Evolutionary conservation across 2,888 invertebrate genomes (phyloP).

Genomic region (Chromoteleia sp.): DNA sequence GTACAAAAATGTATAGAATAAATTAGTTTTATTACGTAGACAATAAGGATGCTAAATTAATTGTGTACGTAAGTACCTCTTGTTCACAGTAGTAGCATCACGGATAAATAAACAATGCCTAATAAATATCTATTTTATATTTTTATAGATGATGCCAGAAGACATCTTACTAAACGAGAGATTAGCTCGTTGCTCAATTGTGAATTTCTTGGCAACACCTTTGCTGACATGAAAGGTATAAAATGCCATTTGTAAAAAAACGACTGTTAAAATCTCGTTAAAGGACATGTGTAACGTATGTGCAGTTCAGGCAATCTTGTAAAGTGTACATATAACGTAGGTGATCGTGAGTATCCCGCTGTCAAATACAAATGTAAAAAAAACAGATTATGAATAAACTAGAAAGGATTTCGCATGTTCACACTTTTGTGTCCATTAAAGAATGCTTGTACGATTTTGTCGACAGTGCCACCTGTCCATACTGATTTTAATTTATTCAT

Average conservation of each 20-base stretch:
- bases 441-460: constrained; percentile 16
- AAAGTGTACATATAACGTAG: constrained; percentile 6
- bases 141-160: not conserved
- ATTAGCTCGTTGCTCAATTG: not conserved
- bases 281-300: not conserved
- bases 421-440: constrained; percentile 16
- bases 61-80: not conserved
- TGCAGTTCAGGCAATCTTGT: no score
- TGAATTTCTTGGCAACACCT: not conserved
- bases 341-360: constrained; percentile 2
- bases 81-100: no score
- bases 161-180: not conserved
- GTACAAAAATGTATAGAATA: constrained; percentile 12
- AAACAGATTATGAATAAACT: not conserved
- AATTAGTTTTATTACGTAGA: constrained; percentile 8
- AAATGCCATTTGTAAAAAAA: not conserved
- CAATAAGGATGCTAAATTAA: not conserved
- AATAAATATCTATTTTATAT: constrained; percentile 7
- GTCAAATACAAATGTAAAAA: constrained; percentile 1
- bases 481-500: constrained; percentile 24
- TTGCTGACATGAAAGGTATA: not conserved
- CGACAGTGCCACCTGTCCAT: constrained; percentile 7
- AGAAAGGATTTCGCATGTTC: constrained; percentile 19
- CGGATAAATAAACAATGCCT: not conserved
- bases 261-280: not conserved